These are phyloP conservation scores for Gasterosteus nipponicus DNA, from an alignment of 2,113 vertebrate genomes.

Conservation along the genomic window DNA sequence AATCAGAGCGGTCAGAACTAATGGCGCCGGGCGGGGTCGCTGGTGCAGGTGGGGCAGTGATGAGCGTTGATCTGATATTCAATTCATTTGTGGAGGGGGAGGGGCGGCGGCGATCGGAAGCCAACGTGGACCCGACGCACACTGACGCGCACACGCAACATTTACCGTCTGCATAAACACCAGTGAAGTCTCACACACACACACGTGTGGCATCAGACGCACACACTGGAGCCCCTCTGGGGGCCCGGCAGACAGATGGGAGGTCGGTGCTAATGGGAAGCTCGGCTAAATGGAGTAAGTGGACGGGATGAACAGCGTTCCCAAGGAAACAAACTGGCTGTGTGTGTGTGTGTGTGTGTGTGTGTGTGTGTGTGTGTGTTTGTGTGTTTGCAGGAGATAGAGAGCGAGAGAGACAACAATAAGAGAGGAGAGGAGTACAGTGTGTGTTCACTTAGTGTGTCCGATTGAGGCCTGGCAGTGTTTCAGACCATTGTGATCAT, in stretches of 20 bases:
- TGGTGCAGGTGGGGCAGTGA: conserved; percentile 63
- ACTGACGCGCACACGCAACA: background rate
- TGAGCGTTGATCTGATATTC: conserved; percentile 66
- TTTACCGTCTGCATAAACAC: background rate
- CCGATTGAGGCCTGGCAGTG: conserved; percentile 2
- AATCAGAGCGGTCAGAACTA: conserved; percentile 58
- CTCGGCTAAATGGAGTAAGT: conserved; percentile 71
- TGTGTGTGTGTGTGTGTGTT: background rate
- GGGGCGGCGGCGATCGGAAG: background rate
- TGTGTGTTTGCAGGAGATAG: background rate
- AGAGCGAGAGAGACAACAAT: background rate
- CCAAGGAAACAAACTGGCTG: conserved; percentile 59
- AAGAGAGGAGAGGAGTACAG: conserved; percentile 2
- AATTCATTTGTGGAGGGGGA: conserved; percentile 51
- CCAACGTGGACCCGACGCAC: conserved; percentile 1
- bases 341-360: conserved; percentile 3
- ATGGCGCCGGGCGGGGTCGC: conserved; percentile 21
- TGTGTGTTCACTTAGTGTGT: conserved; percentile 19
- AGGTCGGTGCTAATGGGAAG: conserved; percentile 70
- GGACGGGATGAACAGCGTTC: conserved; percentile 65
- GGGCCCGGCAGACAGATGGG: conserved; percentile 71
- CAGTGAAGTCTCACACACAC: background rate
- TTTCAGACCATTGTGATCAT: conserved; percentile 3
- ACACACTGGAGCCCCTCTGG: conserved; percentile 38
- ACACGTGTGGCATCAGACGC: background rate